Evolutionary conservation across 2,113 vertebrate species (phyloP), one percentile per base, ranked within the genome.

Genomic region (Pseudolaguvia tuberculata): DNA sequence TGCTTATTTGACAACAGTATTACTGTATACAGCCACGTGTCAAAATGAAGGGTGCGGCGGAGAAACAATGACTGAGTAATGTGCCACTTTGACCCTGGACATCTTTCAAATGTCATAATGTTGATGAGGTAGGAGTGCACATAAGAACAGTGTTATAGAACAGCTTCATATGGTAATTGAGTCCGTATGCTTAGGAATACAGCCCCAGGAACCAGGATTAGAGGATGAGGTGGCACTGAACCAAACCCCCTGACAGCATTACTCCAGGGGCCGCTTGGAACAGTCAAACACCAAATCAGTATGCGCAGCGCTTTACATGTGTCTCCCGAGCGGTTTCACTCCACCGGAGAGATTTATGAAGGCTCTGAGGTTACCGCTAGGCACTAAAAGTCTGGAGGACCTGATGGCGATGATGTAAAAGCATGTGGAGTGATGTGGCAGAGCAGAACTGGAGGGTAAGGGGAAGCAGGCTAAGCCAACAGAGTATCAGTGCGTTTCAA

Each of bases 31-130:
- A 35, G 57, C 70, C 67, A 71, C 69, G 63, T 70, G 72, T 76
- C 75, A 68, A 31, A 55, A 52, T 62, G 20, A 76, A 72, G 72
- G 8, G 63, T 29, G 17, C 63, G 20, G 12, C 20, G 27, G 23
- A 13, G 57, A 55, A 73, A 78, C 47, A 53, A 78, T 59, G 62
- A 58, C 57, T 58, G 66, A 77, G 58, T 66, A 72, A 29, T 12
- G 45, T 10, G 42, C 45, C 15, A 1, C 69, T 35, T 80, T 82
- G 80, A 75, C 78, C 73, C 72, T 47, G 73, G 65, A 80, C 78
- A 85, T 88, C 87, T 84, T 86, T 90, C 86, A 88, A 74, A 84
- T 78, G 79, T 77, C 82, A 57, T 65, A 65, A 63, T 61, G 79
- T 67, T 73, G 73, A 84, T 87, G 84, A 87, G 82, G 79, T 80